Conservation (phyloP, 2,797 vertebrate species). For the Champsocephalus esox region DNA sequence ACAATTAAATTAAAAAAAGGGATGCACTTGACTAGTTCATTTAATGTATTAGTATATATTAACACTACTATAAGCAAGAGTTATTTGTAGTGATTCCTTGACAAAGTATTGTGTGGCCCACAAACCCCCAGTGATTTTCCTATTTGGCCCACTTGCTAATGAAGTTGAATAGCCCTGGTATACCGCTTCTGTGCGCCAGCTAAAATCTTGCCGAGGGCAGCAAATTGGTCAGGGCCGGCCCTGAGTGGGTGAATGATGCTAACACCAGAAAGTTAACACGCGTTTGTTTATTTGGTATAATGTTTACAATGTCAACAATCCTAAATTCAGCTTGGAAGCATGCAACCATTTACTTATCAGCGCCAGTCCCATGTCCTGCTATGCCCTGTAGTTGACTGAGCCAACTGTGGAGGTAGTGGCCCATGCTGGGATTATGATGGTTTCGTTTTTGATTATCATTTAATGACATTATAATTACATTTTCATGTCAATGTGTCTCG, state of each 20-base stretch:
- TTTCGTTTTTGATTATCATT: conserved; percentile 75
- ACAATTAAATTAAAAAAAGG: no score
- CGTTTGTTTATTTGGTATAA: background rate
- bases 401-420: conserved; percentile 48
- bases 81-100: no score
- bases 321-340: background rate
- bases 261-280: background rate
- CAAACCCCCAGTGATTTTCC: no score
- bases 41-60: no score
- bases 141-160: no score
- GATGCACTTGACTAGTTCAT: no score
- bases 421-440: conserved; percentile 62
- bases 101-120: no score
- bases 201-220: no score
- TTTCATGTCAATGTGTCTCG: conserved; percentile 72
- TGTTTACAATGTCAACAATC: background rate
- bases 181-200: no score
- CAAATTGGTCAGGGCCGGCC: no score
- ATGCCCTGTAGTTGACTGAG: conserved; percentile 37
- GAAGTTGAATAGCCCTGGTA: no score
- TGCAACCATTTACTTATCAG: background rate
- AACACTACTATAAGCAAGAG: no score
- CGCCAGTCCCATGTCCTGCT: background rate
- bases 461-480: conserved; percentile 81
- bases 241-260: background rate